Base-by-base conservation (phyloP, 2,888 invertebrate species). In the Thera obeliscata region DNA sequence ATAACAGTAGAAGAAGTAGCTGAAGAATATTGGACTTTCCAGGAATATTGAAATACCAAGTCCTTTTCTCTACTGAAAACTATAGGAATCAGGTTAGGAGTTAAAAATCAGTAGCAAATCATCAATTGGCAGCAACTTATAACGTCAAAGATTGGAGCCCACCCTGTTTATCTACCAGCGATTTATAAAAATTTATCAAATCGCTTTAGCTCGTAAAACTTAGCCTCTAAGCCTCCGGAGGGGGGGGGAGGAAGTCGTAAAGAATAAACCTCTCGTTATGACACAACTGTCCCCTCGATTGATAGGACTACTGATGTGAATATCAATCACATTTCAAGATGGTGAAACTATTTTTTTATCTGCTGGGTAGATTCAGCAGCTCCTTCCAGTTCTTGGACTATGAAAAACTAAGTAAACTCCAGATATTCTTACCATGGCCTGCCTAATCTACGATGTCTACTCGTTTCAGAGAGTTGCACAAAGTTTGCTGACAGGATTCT, bases 151-250 rank as follows among this genome's bases (percentile, higher is more conserved):
- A 38, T 38, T 41, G 38, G 56, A 12, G 2, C 38, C 7, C 12
- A n/a, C 60, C 50, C 56, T 35, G 36, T 56, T 55, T 46, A 61
- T 36, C 55, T 54, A 11, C 12, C 54, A 52, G 64, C 67, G 67
- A 67, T 67, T 64, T 63, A 43, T 64, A 41, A 67, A 56, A 67
- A 67, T 67, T 64, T 63, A 43, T 64, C 48, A 67, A 56, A 67
- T 64, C 63, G 67, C 65, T 35, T 22, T 49, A 22, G 63, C 36
- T 67, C 67, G 67, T 66, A 61, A 66, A 66, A 22, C 48, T 3
- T 41, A 8, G 56, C 35, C 56, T 12, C 41, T 35, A 65, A 60
- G 46, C 60, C 64, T 41, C 48, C 50, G 46, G 33, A 36, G 33
- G 12, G 41, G 5, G n/a, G 33, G 55, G 5, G 12, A 56, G 49